phyloP scores from a whole-genome alignment of 2,113 vertebrate genomes.

The Carollia perspicillata region DNA sequence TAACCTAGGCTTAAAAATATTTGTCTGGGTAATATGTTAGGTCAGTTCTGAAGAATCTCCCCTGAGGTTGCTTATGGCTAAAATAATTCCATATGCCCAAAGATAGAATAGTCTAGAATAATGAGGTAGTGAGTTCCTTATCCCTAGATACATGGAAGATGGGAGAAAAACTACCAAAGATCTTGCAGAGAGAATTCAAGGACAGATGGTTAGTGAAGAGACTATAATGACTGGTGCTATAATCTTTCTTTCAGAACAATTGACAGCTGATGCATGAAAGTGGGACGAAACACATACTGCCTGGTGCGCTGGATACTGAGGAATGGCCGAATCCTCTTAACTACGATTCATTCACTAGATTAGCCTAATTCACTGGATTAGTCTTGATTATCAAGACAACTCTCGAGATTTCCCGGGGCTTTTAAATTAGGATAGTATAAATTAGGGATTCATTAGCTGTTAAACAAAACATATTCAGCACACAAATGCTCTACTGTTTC shows the following conservation, averaged over 20 bases:
- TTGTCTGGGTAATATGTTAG: not conserved
- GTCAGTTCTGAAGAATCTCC: not conserved
- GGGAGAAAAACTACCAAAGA: not conserved
- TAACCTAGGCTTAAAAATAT: not conserved
- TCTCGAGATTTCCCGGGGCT: not conserved
- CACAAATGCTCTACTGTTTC: not conserved
- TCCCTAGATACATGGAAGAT: not conserved
- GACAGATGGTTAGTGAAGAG: not conserved
- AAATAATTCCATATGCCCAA: not conserved
- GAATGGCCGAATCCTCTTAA: not conserved
- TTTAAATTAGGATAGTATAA: conserved; percentile 27
- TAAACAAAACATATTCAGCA: not conserved
- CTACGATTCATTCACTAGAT: not conserved
- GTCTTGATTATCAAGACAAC: not conserved
- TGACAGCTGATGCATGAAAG: not conserved
- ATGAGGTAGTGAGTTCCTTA: not conserved
- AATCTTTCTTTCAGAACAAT: not conserved
- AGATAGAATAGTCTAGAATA: not conserved
- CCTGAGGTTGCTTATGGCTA: not conserved
- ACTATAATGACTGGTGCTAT: not conserved
- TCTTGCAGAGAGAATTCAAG: not conserved
- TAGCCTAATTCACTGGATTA: not conserved
- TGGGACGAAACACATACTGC: not conserved
- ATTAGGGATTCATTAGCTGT: not conserved
- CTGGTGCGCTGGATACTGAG: not conserved